Conservation (phyloP, 2,888 invertebrate genomes). For the Omphaloscelis lunosa region DNA sequence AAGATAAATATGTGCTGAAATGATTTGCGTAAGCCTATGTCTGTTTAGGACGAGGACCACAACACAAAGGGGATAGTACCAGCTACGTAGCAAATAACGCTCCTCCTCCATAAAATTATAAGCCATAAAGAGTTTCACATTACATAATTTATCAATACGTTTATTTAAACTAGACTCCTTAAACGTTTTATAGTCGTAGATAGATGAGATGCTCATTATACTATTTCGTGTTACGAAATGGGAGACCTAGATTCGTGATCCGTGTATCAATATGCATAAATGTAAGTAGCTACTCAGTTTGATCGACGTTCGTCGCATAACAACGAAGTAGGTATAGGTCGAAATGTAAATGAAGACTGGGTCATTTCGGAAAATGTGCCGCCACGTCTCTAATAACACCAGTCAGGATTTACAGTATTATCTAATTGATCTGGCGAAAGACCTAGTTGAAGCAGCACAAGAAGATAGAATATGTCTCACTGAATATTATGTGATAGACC, state of each 20-base stretch:
- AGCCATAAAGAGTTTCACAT: conserved; percentile 28
- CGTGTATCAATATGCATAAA: conserved; percentile 43
- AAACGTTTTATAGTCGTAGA: neutral
- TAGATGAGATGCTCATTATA: conserved; percentile 14
- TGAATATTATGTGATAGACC: neutral
- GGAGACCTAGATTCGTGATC: conserved; percentile 43
- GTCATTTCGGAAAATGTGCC: neutral
- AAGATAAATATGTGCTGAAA: conserved; percentile 67
- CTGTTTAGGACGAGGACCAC: conserved; percentile 64
- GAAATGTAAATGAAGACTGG: conserved; percentile 10
- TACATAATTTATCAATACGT: conserved; percentile 16
- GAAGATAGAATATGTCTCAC: neutral
- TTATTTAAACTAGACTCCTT: conserved; percentile 8
- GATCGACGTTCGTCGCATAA: conserved; percentile 17
- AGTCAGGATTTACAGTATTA: neutral
- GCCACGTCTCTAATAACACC: neutral
- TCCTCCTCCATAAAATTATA: conserved; percentile 38
- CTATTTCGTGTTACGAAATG: conserved; percentile 12
- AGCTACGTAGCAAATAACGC: conserved; percentile 49
- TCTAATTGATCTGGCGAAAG: neutral
- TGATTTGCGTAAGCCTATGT: conserved; percentile 63
- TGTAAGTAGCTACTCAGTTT: conserved; percentile 25
- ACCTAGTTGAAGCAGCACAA: neutral
- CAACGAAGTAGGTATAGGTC: conserved; percentile 6
- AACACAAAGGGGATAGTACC: conserved; percentile 45